Evolutionary conservation across 2,888 invertebrate genomes (phyloP).

Genomic region (Mechanitis mazaeus): DNA sequence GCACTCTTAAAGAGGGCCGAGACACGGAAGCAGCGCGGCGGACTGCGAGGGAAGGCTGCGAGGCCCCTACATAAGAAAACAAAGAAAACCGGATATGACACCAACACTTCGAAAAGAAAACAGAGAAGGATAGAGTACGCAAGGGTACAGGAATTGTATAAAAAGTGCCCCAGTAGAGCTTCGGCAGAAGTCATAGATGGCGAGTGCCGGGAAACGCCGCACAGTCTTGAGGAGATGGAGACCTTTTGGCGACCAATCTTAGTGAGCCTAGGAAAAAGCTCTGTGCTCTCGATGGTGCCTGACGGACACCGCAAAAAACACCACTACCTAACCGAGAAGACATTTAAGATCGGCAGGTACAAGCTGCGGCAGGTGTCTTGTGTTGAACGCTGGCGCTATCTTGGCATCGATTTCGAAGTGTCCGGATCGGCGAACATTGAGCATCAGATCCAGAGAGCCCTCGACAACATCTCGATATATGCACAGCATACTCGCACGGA

Average conservation of each 20-base stretch:
- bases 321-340: background rate
- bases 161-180: constrained; percentile 23
- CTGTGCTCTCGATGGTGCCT: constrained; percentile 33
- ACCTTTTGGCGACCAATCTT: constrained; percentile 29
- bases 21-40: constrained; percentile 7
- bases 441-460: constrained; percentile 13
- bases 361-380: constrained; percentile 33
- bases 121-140: constrained; percentile 27
- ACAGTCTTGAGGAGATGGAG: constrained; percentile 26
- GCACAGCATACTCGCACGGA: too few relatives aligned
- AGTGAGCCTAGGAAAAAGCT: constrained; percentile 32
- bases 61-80: background rate
- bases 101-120: constrained; percentile 13
- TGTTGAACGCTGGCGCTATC: constrained; percentile 36
- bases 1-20: constrained; percentile 12
- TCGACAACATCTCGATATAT: constrained; percentile 21
- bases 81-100: background rate
- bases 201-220: constrained; percentile 19
- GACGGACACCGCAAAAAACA: constrained; percentile 6
- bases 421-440: constrained; percentile 26
- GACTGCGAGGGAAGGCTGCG: constrained; percentile 8
- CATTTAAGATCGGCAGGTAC: background rate
- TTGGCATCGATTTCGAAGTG: constrained; percentile 39
- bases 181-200: constrained; percentile 29
- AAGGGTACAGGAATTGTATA: constrained; percentile 25